phyloP scores from a whole-genome alignment of 2,113 vertebrate species.

The Garra rufa region DNA sequence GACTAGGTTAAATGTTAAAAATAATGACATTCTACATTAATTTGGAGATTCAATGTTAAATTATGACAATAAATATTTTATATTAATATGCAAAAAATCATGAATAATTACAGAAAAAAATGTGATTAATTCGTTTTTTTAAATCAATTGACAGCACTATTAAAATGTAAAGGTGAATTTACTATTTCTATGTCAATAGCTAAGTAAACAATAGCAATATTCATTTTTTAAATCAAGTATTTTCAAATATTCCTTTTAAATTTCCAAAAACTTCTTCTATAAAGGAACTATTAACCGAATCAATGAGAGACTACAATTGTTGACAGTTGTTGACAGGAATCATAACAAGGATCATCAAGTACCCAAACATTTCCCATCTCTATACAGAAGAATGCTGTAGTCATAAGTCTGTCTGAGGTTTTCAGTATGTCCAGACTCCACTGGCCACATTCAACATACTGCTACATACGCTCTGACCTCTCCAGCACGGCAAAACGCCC shows the following conservation, averaged over 20 bases:
- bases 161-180: no score
- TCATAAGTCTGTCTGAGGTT: conserved; percentile 67
- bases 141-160: no score
- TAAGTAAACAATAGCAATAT: no score
- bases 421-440: conserved; percentile 68
- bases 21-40: no score
- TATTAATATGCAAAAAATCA: no score
- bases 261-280: not conserved
- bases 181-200: no score
- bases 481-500: conserved; percentile 73
- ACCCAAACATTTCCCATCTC: not conserved
- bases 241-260: not conserved
- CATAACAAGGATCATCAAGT: conserved; percentile 18
- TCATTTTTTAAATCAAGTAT: not conserved
- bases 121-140: no score
- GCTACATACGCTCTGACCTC: conserved; percentile 78
- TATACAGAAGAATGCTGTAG: conserved; percentile 49
- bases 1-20: no score
- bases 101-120: no score
- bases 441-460: conserved; percentile 76
- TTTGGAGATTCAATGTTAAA: no score
- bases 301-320: not conserved
- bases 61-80: no score
- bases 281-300: no score
- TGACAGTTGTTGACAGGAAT: conserved; percentile 48